Conservation (phyloP, 2,888 invertebrate species). For the Lasioglossum oenotherae region DNA sequence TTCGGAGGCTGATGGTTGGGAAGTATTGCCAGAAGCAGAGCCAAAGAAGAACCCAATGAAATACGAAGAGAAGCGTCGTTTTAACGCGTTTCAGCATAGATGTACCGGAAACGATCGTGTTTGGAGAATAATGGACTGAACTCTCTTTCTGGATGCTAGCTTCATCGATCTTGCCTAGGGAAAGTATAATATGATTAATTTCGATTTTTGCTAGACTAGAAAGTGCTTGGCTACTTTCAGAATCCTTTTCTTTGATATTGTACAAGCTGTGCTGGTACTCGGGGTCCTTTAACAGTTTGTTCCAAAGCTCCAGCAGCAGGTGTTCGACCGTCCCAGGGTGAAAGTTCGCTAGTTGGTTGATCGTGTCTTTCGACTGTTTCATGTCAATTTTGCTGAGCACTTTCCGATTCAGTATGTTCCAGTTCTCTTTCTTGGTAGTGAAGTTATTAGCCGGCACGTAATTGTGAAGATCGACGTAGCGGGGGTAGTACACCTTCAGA, state of each 20-base stretch:
- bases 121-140: not conserved
- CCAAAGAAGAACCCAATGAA: slow-evolving; percentile 40
- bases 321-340: slow-evolving; percentile 87
- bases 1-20: not conserved
- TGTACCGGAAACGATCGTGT: not conserved
- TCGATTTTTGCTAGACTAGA: not conserved
- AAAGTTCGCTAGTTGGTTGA: slow-evolving; percentile 87
- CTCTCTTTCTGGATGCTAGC: not conserved
- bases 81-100: slow-evolving; percentile 25
- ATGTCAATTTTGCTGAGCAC: slow-evolving; percentile 88
- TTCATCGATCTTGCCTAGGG: slow-evolving; percentile 18
- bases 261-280: not conserved
- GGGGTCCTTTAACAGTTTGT: slow-evolving; percentile 38
- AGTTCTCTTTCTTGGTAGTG: slow-evolving; percentile 89
- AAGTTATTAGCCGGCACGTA: slow-evolving; percentile 89
- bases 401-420: slow-evolving; percentile 91
- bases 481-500: slow-evolving; percentile 88
- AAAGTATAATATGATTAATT: not conserved
- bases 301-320: slow-evolving; percentile 77
- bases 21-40: slow-evolving; percentile 48
- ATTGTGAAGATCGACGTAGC: slow-evolving; percentile 90
- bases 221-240: slow-evolving; percentile 11
- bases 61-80: not conserved
- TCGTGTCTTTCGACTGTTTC: slow-evolving; percentile 85
- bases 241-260: slow-evolving; percentile 10